phyloP scores from a whole-genome alignment of 2,113 vertebrate genomes.

The Hydrolagus affinis region DNA sequence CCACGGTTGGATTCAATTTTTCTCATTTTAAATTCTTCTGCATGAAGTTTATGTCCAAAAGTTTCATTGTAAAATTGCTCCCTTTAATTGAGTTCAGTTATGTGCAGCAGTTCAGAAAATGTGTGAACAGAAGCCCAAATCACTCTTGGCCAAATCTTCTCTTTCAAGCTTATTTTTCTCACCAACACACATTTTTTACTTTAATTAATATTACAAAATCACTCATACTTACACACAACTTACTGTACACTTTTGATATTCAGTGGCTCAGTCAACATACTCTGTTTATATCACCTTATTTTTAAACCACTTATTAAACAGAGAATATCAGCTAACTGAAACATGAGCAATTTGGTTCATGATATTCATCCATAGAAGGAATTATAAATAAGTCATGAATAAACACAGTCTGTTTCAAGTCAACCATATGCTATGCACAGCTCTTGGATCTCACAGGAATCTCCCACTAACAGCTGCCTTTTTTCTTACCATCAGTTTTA shows the following conservation, averaged over 20 bases:
- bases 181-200: neutral
- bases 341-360: neutral
- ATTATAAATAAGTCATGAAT: neutral
- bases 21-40: neutral
- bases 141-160: neutral
- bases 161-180: neutral
- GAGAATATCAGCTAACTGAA: neutral
- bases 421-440: neutral
- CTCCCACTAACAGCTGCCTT: neutral
- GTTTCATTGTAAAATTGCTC: neutral
- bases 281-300: neutral
- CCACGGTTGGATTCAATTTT: neutral
- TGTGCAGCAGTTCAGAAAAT: neutral
- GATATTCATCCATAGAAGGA: neutral
- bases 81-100: neutral
- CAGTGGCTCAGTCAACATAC: neutral
- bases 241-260: neutral
- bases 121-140: neutral
- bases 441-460: neutral
- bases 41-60: neutral
- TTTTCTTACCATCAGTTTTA: constrained; percentile 7
- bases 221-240: too few relatives aligned
- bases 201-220: neutral
- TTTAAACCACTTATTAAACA: neutral
- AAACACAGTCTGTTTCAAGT: neutral